Conservation (phyloP, 2,888 invertebrate species). For the Yponomeuta plumbellus region DNA sequence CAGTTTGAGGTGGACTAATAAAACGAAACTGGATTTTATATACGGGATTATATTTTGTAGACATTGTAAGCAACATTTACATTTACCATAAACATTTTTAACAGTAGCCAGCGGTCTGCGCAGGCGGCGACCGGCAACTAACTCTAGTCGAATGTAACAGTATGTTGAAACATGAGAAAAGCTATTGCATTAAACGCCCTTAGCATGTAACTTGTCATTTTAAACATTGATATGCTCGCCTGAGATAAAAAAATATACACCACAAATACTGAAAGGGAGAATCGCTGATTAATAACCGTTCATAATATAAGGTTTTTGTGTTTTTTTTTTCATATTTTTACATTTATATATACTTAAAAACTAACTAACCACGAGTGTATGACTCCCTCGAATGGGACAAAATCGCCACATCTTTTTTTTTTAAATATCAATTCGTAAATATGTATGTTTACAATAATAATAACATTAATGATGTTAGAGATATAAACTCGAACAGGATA, state of each 20-base stretch:
- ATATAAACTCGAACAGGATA: constrained; percentile 68
- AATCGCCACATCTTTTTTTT: constrained; percentile 43
- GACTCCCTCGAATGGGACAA: constrained; percentile 45
- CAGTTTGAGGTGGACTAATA: constrained; percentile 28
- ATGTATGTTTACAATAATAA: constrained; percentile 37
- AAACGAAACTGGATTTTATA: constrained; percentile 48
- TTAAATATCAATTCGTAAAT: constrained; percentile 73
- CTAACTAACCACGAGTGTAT: constrained; percentile 73
- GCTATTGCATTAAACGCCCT: constrained; percentile 22
- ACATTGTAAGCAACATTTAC: constrained; percentile 77
- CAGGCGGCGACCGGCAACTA: constrained; percentile 40
- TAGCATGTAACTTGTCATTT: constrained; percentile 16
- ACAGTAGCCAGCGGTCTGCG: constrained; percentile 38
- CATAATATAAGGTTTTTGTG: constrained; percentile 26
- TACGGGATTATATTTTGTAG: constrained; percentile 76
- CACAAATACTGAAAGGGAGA: constrained; percentile 74
- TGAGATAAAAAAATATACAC: constrained; percentile 61
- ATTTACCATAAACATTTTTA: constrained; percentile 69
- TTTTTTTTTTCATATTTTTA: constrained; percentile 32
- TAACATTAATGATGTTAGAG: constrained; percentile 56
- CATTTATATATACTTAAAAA: constrained; percentile 67
- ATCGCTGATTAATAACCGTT: constrained; percentile 68
- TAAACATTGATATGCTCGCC: constrained; percentile 28
- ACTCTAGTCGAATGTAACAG: constrained; percentile 75
- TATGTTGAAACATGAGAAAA: constrained; percentile 59